These are phyloP conservation scores for Ceriagrion tenellum DNA, from an alignment of 2,888 invertebrate species.

Conservation along the genomic window DNA sequence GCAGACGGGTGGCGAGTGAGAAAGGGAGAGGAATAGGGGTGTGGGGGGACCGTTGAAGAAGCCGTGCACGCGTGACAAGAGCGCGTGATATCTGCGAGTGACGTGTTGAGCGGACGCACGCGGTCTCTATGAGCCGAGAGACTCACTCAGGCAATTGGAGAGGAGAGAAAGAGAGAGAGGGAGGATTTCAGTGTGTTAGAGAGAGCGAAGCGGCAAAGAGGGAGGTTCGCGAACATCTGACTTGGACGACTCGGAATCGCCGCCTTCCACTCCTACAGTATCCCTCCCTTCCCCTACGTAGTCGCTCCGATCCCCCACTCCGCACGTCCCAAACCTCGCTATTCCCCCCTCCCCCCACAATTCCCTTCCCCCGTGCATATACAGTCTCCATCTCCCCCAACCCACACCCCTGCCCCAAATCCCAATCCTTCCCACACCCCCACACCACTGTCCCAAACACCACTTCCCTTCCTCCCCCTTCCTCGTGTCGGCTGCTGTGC, in stretches of 20 bases:
- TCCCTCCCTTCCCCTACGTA: neutral
- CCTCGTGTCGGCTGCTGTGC: constrained; percentile 49
- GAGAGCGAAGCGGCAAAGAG: constrained; percentile 38
- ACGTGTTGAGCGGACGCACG: neutral
- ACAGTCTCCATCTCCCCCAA: neutral
- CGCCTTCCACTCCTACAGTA: neutral
- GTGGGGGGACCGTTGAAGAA: neutral
- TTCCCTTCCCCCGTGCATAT: neutral
- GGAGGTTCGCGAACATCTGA: constrained; percentile 55
- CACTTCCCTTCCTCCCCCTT: neutral
- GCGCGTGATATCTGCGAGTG: neutral
- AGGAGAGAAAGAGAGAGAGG: neutral
- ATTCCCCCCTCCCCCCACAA: neutral
- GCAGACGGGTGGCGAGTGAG: neutral
- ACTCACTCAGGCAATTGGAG: neutral
- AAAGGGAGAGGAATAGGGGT: neutral
- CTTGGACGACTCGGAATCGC: constrained; percentile 42
- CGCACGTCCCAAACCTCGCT: neutral
- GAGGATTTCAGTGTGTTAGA: neutral
- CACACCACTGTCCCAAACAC: neutral
- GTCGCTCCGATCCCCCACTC: neutral
- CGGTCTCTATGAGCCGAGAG: neutral
- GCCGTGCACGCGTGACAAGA: neutral
- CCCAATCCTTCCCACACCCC: neutral
- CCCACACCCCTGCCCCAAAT: neutral